Evolutionary conservation across 1,140 invertebrate species (phyloP).

Genomic region (Streblospio benedicti): DNA sequence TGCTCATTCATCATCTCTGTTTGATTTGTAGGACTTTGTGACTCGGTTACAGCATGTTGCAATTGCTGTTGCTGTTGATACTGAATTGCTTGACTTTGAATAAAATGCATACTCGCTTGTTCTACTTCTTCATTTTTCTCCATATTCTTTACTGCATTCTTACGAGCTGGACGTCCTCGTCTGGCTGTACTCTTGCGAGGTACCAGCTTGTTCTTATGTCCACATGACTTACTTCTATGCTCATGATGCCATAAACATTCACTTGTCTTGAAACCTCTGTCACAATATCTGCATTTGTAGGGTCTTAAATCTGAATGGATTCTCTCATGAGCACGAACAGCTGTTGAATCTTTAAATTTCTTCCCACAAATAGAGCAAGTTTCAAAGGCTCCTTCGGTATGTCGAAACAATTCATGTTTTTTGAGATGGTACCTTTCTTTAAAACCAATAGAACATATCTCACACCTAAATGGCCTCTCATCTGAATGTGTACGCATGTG

Average conservation of each 20-base stretch:
- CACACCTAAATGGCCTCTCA: conserved; percentile 88
- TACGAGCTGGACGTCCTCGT: no score
- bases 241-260: conserved; percentile 21
- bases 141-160: no score
- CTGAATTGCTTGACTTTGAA: no score
- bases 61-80: no score
- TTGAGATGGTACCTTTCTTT: conserved; percentile 19
- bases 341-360: conserved; percentile 19
- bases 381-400: conserved; percentile 13
- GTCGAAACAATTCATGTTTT: conserved; percentile 18
- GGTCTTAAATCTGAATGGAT: conserved; percentile 17
- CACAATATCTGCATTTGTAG: conserved; percentile 15
- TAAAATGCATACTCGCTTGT: no score
- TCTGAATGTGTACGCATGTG: conserved; percentile 90
- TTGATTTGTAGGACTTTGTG: no score
- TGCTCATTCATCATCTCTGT: no score
- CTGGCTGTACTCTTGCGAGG: no score
- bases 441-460: conserved; percentile 71
- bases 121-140: no score
- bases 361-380: conserved; percentile 16
- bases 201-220: conserved; percentile 9
- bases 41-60: no score
- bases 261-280: conserved; percentile 19
- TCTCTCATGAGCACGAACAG: conserved; percentile 19
- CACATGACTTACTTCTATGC: conserved; percentile 19